Conservation (phyloP, 1,140 invertebrate species). For the Grapholita molesta region DNA sequence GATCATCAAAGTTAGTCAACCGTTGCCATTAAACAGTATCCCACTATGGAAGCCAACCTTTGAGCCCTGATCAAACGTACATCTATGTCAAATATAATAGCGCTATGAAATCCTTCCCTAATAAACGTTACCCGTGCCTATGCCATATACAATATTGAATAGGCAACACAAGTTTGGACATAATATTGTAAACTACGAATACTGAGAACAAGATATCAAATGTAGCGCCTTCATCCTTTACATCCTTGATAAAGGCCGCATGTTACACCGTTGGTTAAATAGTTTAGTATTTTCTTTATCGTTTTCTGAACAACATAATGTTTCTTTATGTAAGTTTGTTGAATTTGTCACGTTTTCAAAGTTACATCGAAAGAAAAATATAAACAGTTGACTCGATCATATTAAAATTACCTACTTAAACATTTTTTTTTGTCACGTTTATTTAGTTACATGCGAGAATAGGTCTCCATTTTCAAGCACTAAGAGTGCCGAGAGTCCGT, state of each 20-base stretch:
- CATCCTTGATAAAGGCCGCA: conserved; percentile 29
- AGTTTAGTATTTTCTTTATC: too few species aligned
- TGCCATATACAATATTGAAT: conserved; percentile 7
- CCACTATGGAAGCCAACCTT: background rate
- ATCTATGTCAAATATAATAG: background rate
- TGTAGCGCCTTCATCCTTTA: conserved; percentile 32
- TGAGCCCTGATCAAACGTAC: conserved; percentile 1
- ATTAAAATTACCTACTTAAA: too few species aligned
- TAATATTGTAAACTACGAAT: conserved; percentile 31
- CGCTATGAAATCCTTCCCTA: background rate
- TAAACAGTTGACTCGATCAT: too few species aligned
- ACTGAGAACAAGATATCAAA: conserved; percentile 53
- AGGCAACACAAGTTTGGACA: conserved; percentile 11
- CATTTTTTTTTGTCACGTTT: too few species aligned
- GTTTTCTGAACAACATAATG: too few species aligned
- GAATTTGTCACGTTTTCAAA: too few species aligned
- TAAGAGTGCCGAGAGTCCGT: too few species aligned
- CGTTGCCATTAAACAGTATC: background rate
- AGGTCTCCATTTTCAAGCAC: too few species aligned
- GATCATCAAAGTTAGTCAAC: background rate
- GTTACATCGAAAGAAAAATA: too few species aligned
- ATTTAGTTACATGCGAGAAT: too few species aligned
- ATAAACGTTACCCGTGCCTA: background rate
- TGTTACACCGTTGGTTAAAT: conserved; percentile 32
- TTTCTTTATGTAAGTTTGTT: too few species aligned